These are phyloP conservation scores for Idaea biselata DNA, from an alignment of 2,888 invertebrate genomes.

Conservation along the genomic window DNA sequence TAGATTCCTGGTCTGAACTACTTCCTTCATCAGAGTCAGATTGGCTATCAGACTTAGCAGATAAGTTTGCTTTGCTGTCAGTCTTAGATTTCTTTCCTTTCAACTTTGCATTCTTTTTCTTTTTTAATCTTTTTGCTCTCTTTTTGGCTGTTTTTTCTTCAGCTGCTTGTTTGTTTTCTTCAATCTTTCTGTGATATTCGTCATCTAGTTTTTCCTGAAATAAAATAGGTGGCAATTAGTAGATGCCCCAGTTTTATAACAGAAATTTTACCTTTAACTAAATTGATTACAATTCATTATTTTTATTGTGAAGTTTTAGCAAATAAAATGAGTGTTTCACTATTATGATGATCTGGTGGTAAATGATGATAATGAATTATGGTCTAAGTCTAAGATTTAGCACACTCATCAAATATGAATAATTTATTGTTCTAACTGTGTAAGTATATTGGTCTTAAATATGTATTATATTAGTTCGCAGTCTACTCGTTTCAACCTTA, in stretches of 20 bases:
- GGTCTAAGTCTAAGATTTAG: too few species aligned
- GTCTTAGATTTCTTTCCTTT: conserved; percentile 67
- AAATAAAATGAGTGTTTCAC: too few species aligned
- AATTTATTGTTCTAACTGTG: too few species aligned
- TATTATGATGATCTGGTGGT: too few species aligned
- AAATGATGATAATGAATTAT: too few species aligned
- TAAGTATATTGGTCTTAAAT: too few species aligned
- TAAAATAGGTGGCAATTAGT: conserved; percentile 8
- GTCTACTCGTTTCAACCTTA: too few species aligned
- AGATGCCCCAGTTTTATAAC: neutral
- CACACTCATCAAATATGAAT: too few species aligned
- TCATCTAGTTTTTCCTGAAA: conserved; percentile 90
- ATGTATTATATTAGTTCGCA: too few species aligned
- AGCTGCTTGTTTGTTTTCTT: conserved; percentile 85
- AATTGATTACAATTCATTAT: too few species aligned
- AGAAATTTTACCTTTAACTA: too few species aligned
- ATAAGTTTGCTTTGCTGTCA: conserved; percentile 39
- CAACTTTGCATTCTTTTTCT: conserved; percentile 78
- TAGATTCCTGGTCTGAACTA: conserved; percentile 18
- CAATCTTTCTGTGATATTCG: conserved; percentile 89
- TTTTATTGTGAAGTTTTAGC: too few species aligned
- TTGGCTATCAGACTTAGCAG: conserved; percentile 56
- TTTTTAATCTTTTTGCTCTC: conserved; percentile 91
- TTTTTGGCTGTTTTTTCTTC: conserved; percentile 95
- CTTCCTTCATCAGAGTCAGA: conserved; percentile 33